Percentiles rank a stretch among this genome's conserved stretches.
Evolutionary conservation across 35 echinoderm and acorn worm genomes (phyloP).

Genomic region (Diadema setosum): DNA sequence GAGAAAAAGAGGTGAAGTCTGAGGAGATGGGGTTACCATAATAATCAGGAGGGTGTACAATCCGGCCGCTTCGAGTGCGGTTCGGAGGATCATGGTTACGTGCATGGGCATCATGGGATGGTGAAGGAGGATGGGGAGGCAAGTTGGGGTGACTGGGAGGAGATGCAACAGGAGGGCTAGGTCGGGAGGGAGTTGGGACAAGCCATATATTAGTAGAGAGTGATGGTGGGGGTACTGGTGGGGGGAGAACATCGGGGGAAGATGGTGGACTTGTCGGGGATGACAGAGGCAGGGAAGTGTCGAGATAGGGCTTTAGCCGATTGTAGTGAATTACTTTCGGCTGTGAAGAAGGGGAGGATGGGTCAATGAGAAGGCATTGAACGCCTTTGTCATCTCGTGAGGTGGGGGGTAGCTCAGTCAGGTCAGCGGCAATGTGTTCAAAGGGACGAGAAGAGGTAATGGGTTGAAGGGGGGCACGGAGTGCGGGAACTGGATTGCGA

Average conservation of each 20-base stretch:
- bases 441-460: slow-evolving; percentile 8
- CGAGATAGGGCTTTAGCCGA: neutral
- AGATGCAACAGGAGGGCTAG: neutral
- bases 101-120: too few species aligned
- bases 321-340: slow-evolving; percentile 30
- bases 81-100: too few species aligned
- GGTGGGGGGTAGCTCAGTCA: slow-evolving; percentile 50
- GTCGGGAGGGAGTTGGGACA: neutral
- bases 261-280: neutral
- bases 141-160: neutral
- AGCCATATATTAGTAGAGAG: too few species aligned
- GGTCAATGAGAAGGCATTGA: neutral
- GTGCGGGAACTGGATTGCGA: neutral
- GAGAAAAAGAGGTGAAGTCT: too few species aligned
- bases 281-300: neutral
- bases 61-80: too few species aligned
- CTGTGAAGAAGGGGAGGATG: neutral
- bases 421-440: slow-evolving; percentile 51
- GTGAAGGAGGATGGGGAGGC: neutral
- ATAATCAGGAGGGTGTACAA: too few species aligned
- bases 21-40: too few species aligned
- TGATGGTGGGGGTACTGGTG: too few species aligned
- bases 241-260: neutral
- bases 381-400: neutral
- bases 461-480: neutral